Base-by-base conservation (phyloP, 2,797 vertebrate genomes). In the Chaenodraco wilsoni region DNA sequence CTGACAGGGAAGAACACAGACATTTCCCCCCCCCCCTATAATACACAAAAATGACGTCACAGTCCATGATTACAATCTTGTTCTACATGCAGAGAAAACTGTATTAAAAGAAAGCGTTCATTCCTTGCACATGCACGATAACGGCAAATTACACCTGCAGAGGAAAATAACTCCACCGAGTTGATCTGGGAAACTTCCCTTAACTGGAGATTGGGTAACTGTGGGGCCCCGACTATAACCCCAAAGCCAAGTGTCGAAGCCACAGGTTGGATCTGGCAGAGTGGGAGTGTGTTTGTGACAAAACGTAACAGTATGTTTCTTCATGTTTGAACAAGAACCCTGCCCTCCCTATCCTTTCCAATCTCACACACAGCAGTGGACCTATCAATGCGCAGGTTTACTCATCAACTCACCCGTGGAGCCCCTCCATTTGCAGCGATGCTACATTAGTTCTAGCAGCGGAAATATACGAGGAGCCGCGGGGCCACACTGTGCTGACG, bases 331-430 rank as follows among this genome's bases (percentile, higher is more conserved):
- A 78, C 87, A 83, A 76, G 85, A 87, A 73, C 68, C 77, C 75
- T 41, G 76, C 83, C 79, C 78, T 88, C 79, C 68, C 84, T 71
- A 84, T 90, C 79, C 79, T 87, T 88, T 91, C 79, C 87, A 92
- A 94, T 93, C 93, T 91, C 77, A 11, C 66, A 83, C 92, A 82
- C 92, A 93, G 92, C 91, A 66, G 91, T 91, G 84, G 81, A 81
- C 78, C 86, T 54, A 63, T 85, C 79, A 64, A 74, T 1, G 63
- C 50, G n/a, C 82, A 78, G 84, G 89, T 87, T 91, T 88, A 90
- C 90, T 91, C 91, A 91, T 92, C 89, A 87, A 78, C 79, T 88
- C 88, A 87, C 89, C 87, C 78, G 83, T 58, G 76, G 88, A 79
- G 91, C 59, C 74, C 72, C 84, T 80, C 81, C 48, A 74, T 90